These are phyloP conservation scores for Lethenteron camtschaticum DNA, from an alignment of 2,113 vertebrate species.

Conservation along the genomic window DNA sequence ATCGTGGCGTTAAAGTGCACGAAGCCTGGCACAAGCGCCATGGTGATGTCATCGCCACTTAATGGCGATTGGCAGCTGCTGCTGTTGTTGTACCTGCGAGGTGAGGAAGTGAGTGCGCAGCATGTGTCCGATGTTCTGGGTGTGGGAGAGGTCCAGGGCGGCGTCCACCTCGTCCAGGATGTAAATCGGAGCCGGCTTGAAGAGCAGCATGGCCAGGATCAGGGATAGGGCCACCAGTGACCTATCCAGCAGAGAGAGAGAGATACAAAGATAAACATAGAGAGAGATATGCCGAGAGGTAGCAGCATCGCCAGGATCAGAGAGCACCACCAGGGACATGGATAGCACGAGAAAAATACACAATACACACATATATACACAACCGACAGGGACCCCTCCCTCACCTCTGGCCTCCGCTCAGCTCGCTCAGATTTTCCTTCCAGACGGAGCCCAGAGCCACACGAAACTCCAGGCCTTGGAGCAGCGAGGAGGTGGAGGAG, in stretches of 20 bases:
- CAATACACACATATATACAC: background rate
- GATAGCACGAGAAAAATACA: too few relatives aligned
- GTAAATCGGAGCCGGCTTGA: slow-evolving; percentile 93
- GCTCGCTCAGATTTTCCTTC: slow-evolving; percentile 89
- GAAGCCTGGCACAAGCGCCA: too few relatives aligned
- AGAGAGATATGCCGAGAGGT: too few relatives aligned
- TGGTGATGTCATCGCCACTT: too few relatives aligned
- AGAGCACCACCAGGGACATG: too few relatives aligned
- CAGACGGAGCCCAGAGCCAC: slow-evolving; percentile 82
- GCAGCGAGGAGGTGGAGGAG: too few relatives aligned
- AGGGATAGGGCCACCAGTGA: slow-evolving; percentile 81
- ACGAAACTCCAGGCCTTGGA: slow-evolving; percentile 69
- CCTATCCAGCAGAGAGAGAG: slow-evolving; percentile 22
- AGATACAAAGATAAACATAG: too few relatives aligned
- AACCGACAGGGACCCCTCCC: slow-evolving; percentile 2
- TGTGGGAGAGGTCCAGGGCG: slow-evolving; percentile 84
- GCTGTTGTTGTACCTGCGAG: slow-evolving; percentile 41
- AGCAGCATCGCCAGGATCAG: too few relatives aligned
- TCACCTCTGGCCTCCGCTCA: slow-evolving; percentile 83
- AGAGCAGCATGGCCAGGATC: slow-evolving; percentile 76
- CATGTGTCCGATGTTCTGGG: slow-evolving; percentile 95
- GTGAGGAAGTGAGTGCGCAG: slow-evolving; percentile 56
- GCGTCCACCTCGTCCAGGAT: slow-evolving; percentile 93
- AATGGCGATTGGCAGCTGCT: too few relatives aligned
- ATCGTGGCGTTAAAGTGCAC: too few relatives aligned